A percentile compares a stretch with the other conserved stretches of the same genome.
These are phyloP conservation scores for Erpornis zantholeuca DNA, from an alignment of 2,113 vertebrate species.

Conservation along the genomic window DNA sequence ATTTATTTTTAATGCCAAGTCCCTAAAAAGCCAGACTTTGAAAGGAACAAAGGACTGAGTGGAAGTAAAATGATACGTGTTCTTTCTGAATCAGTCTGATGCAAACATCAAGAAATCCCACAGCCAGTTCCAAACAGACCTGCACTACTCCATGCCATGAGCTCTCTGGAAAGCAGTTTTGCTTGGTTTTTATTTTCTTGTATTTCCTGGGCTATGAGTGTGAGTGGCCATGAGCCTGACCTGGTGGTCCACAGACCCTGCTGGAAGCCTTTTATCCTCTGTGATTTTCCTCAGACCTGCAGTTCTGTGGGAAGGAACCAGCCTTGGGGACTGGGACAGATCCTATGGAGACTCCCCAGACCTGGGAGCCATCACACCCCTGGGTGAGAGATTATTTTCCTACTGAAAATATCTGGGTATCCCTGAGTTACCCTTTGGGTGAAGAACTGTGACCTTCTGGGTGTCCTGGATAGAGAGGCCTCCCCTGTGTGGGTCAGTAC, in stretches of 20 bases:
- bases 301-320: not conserved
- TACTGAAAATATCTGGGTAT: fast-evolving
- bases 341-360: not conserved
- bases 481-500: not conserved
- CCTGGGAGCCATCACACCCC: not conserved
- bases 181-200: not conserved
- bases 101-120: not conserved
- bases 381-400: not conserved
- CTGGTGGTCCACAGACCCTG: not conserved
- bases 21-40: constrained; percentile 13
- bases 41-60: not conserved
- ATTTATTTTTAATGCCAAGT: constrained; percentile 19
- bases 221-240: not conserved
- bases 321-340: not conserved
- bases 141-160: not conserved
- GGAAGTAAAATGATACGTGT: not conserved
- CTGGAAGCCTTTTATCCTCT: not conserved
- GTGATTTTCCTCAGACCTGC: not conserved
- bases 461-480: not conserved
- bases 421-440: not conserved
- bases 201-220: not conserved
- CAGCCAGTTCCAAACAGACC: not conserved
- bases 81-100: not conserved
- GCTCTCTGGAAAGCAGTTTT: not conserved
- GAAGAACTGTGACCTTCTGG: not conserved